A percentile compares a stretch with the other conserved stretches of the same genome.
Evolutionary conservation across 2,113 vertebrate species (phyloP).

Genomic region (Megaceryle torquata): DNA sequence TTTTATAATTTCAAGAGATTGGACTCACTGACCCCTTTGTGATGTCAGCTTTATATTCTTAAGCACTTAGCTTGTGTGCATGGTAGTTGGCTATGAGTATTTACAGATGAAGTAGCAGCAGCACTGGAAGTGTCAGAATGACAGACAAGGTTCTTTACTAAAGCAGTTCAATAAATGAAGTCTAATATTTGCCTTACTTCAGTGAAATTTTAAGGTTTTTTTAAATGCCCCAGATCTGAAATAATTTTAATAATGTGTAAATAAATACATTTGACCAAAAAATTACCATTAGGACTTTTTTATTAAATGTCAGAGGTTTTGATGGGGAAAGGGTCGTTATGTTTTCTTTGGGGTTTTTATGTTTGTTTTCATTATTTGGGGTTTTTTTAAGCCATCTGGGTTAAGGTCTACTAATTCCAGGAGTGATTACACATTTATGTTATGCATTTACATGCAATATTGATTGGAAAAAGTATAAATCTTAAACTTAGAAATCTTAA

Average conservation of each 20-base stretch:
- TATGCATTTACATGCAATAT: not conserved
- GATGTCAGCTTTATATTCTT: not conserved
- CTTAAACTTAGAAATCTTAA: not conserved
- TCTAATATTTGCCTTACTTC: not conserved
- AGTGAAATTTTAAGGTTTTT: not conserved
- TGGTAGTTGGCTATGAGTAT: not conserved
- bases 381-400: not conserved
- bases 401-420: not conserved
- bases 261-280: not conserved
- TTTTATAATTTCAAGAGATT: not conserved
- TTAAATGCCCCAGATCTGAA: accelerated
- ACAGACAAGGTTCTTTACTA: not conserved
- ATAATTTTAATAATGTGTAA: not conserved
- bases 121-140: not conserved
- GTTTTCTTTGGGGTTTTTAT: not conserved
- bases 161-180: not conserved
- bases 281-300: not conserved
- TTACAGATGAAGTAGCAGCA: not conserved
- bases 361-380: not conserved
- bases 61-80: not conserved
- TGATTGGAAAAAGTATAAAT: not conserved
- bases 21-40: not conserved
- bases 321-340: not conserved
- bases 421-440: not conserved
- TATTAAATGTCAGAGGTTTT: not conserved